Base-by-base conservation (phyloP, 2,113 vertebrate genomes). In the Ailuropoda melanoleuca region DNA sequence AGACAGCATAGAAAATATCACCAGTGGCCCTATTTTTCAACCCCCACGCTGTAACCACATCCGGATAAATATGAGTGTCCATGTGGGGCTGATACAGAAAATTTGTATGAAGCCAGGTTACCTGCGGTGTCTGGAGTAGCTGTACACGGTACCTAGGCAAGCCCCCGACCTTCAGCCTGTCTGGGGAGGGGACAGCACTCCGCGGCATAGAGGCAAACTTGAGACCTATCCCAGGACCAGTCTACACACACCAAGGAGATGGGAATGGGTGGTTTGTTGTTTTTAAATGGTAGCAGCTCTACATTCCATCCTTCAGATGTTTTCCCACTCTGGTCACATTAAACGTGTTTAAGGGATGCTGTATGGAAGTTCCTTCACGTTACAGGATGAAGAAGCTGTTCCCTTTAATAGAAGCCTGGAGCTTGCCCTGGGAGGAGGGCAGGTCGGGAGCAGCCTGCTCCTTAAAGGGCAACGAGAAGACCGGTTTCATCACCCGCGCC, bases 381-480 rank as follows among this genome's bases (percentile, higher is more conserved):
- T 50, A 11, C 37, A 96, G 75, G 85, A 50, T 75, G 62, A 72
- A 9, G 7, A 21, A 66, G 48, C 29, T 12, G 1, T 70, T 94
- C 68, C 55, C 43, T 46, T 58, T 68, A 48, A 55, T 15, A 62
- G 72, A 43, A 86, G 70, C 0, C 0, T 50, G 58, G 50, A 12
- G 58, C 34, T 50, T 26, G 78, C 53, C 58, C 81, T 62, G 39
- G 26, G 34, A 62, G 11, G 23, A 85, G 34, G 53, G 50, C n/a
- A 50, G 56, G 21, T 34, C 6, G 88, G 58, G 78, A 90, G 96
- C 91, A 87, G 97, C 86, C 80, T 78, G 85, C 68, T 78, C 60
- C 8, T 68, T 78, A 34, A 78, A 74, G 19, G 77, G 21, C 93
- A 50, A 24, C 48, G 58, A 70, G 1, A 9, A 94, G 43, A 90